Evolutionary conservation across 2,888 invertebrate genomes (phyloP).

Genomic region (Meteorus cinctellus): DNA sequence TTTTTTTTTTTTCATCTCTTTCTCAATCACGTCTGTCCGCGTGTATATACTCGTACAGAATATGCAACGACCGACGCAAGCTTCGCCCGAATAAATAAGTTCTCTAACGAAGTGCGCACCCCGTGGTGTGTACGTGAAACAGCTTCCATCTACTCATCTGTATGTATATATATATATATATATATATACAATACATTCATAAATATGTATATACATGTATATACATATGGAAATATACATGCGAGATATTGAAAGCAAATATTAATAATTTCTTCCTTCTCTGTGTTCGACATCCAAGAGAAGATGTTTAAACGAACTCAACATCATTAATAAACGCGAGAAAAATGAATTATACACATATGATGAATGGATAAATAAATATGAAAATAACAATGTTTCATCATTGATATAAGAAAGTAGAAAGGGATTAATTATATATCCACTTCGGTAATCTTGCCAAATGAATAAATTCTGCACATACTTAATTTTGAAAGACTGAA

Average conservation of each 20-base stretch:
- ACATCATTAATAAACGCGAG: not conserved
- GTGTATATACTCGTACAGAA: conserved; percentile 41
- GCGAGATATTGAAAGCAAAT: conserved; percentile 10
- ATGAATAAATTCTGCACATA: too few species aligned
- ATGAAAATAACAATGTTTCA: not conserved
- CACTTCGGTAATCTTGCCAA: too few species aligned
- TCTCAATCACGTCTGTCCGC: conserved; percentile 43
- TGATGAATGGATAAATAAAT: not conserved
- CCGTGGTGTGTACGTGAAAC: conserved; percentile 39
- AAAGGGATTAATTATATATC: too few species aligned
- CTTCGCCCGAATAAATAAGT: conserved; percentile 52
- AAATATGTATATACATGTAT: not conserved
- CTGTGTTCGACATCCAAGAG: not conserved
- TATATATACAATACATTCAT: not conserved
- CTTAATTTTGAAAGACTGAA: too few species aligned
- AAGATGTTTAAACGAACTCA: not conserved
- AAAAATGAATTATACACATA: not conserved
- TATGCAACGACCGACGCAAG: conserved; percentile 51
- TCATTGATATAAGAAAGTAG: too few species aligned
- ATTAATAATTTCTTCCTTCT: conserved; percentile 1
- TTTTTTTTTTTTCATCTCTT: conserved; percentile 13
- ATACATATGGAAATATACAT: not conserved
- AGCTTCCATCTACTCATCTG: conserved; percentile 18
- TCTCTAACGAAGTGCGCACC: conserved; percentile 53
- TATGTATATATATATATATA: conserved; percentile 33